A percentile compares a stretch with the other conserved stretches of the same genome.
Evolutionary conservation across 2,888 invertebrate genomes (phyloP).

Genomic region (Drosophila sordidapex): DNA sequence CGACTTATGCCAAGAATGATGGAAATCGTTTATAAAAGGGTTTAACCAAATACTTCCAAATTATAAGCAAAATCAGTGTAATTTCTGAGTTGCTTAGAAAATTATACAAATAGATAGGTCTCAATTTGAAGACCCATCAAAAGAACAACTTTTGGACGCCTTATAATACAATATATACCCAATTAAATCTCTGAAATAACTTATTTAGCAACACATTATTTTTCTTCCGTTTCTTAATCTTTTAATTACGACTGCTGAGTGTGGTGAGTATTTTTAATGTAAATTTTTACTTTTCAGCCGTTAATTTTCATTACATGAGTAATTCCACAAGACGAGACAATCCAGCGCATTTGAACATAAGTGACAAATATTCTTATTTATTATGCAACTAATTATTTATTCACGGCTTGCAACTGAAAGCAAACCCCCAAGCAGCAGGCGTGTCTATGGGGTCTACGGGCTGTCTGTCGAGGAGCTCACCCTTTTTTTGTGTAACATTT

Average conservation of each 20-base stretch:
- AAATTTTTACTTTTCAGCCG: background rate
- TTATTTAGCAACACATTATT: too few species aligned
- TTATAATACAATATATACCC: background rate
- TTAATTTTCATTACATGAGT: background rate
- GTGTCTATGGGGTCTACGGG: background rate
- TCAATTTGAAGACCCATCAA: background rate
- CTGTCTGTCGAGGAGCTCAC: constrained; percentile 28
- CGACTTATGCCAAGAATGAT: background rate
- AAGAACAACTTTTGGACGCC: background rate
- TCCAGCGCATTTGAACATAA: constrained; percentile 40
- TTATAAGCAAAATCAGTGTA: background rate
- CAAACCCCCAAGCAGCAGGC: constrained; percentile 31
- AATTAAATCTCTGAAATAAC: background rate
- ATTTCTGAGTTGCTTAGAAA: background rate
- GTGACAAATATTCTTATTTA: constrained; percentile 73
- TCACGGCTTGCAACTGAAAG: constrained; percentile 59
- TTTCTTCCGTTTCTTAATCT: background rate
- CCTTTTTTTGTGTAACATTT: constrained; percentile 43
- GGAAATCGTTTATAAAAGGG: background rate
- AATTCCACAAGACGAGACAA: constrained; percentile 22
- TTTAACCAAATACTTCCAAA: too few species aligned
- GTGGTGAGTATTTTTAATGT: background rate
- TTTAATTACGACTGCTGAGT: background rate
- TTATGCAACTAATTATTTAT: constrained; percentile 70
- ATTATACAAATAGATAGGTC: background rate